A percentile compares a stretch with the other conserved stretches of the same genome.
Evolutionary conservation across 1,140 invertebrate species (phyloP).

Genomic region (Micrasema minimum): DNA sequence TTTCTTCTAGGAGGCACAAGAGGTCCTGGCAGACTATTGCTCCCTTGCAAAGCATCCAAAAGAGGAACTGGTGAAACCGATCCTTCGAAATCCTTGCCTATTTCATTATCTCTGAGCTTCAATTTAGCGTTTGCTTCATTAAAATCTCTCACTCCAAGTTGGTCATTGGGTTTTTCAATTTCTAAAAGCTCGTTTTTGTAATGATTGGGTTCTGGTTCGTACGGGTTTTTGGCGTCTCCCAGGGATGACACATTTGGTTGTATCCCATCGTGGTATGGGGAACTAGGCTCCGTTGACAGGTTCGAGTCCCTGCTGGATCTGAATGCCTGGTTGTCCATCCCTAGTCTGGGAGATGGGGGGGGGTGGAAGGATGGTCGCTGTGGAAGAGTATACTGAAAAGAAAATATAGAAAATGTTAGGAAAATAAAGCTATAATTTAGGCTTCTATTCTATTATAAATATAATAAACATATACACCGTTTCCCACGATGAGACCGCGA

Average conservation of each 20-base stretch:
- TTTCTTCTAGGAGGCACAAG: slow-evolving; percentile 31
- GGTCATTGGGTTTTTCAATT: background rate
- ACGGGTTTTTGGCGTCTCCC: background rate
- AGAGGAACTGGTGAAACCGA: slow-evolving; percentile 23
- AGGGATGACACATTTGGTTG: slow-evolving; percentile 15
- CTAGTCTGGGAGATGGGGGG: background rate
- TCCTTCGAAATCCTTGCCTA: background rate
- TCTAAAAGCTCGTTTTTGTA: slow-evolving; percentile 5
- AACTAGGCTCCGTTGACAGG: slow-evolving; percentile 11
- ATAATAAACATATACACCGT: too few species aligned
- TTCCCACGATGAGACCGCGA: too few species aligned
- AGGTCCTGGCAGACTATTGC: background rate
- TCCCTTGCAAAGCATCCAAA: slow-evolving; percentile 12
- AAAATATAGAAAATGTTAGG: background rate
- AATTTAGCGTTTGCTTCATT: too few species aligned
- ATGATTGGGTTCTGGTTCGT: background rate
- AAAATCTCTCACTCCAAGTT: background rate
- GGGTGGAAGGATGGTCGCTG: slow-evolving; percentile 3
- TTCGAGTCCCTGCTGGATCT: slow-evolving; percentile 38
- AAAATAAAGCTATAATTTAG: too few species aligned
- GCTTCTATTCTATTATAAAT: too few species aligned
- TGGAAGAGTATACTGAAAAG: slow-evolving; percentile 12
- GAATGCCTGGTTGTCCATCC: slow-evolving; percentile 48
- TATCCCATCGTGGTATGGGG: slow-evolving; percentile 11
- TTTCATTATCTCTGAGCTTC: background rate